Conservation (phyloP, 2,113 vertebrate genomes). For the Isichthys henryi region DNA sequence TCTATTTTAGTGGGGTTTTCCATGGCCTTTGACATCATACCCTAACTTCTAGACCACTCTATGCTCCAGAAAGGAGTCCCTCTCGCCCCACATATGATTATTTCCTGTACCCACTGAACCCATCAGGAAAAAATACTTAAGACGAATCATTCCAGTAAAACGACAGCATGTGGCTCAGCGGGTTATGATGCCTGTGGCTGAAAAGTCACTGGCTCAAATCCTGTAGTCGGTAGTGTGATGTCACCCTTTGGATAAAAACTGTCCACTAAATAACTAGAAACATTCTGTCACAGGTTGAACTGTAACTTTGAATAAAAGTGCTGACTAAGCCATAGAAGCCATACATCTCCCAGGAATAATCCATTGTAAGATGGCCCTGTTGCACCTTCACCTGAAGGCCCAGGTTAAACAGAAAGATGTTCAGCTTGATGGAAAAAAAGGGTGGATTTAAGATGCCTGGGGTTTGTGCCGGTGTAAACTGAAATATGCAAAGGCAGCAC, state of each 20-base stretch:
- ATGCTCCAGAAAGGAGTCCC: background rate
- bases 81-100: background rate
- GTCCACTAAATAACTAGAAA: background rate
- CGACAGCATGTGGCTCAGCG: background rate
- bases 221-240: background rate
- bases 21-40: background rate
- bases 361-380: background rate
- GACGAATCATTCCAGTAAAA: background rate
- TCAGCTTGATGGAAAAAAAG: background rate
- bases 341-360: background rate
- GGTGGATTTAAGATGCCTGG: background rate
- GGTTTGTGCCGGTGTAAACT: background rate
- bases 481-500: background rate
- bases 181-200: background rate
- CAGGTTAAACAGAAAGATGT: background rate
- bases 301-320: background rate
- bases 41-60: background rate
- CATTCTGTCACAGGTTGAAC: background rate
- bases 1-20: background rate
- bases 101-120: background rate
- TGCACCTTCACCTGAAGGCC: background rate
- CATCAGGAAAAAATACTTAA: background rate
- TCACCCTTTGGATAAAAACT: background rate
- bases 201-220: background rate
- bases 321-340: background rate